Conservation (phyloP, 2,888 invertebrate species). For the Cheilosia pagana region DNA sequence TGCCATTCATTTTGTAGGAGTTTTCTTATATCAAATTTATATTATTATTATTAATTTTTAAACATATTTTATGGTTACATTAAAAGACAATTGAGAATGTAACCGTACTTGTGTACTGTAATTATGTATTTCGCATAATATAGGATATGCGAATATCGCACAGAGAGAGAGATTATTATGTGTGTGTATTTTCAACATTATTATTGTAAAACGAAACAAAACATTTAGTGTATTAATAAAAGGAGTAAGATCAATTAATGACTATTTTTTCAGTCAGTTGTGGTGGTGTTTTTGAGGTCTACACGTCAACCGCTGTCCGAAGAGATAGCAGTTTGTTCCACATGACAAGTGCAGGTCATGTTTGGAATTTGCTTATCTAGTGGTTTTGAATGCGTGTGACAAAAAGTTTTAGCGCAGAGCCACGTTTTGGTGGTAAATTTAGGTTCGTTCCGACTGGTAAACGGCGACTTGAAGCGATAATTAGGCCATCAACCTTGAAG, state of each 20-base stretch:
- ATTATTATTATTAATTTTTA: constrained; percentile 30
- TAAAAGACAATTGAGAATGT: constrained; percentile 38
- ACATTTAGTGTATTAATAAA: constrained; percentile 70
- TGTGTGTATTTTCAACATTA: constrained; percentile 70
- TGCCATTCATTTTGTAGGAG: constrained; percentile 43
- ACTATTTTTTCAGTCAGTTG: neutral
- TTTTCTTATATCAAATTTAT: constrained; percentile 18
- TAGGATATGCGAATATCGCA: constrained; percentile 27
- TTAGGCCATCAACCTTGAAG: no score
- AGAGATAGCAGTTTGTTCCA: no score
- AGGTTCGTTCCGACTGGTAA: no score
- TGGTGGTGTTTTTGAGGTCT: no score
- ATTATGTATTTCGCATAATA: constrained; percentile 56
- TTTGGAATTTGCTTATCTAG: no score
- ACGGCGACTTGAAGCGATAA: no score
- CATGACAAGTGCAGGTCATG: no score
- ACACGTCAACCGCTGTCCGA: no score
- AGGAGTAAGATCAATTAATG: constrained; percentile 66
- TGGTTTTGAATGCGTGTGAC: no score
- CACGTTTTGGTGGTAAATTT: no score
- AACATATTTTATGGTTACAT: constrained; percentile 49
- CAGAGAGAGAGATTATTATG: constrained; percentile 32
- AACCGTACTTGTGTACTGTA: constrained; percentile 60
- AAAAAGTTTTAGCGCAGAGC: no score
- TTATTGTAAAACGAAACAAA: constrained; percentile 64